phyloP scores from a whole-genome alignment of 2,113 vertebrate species.

The Hucho hucho region DNA sequence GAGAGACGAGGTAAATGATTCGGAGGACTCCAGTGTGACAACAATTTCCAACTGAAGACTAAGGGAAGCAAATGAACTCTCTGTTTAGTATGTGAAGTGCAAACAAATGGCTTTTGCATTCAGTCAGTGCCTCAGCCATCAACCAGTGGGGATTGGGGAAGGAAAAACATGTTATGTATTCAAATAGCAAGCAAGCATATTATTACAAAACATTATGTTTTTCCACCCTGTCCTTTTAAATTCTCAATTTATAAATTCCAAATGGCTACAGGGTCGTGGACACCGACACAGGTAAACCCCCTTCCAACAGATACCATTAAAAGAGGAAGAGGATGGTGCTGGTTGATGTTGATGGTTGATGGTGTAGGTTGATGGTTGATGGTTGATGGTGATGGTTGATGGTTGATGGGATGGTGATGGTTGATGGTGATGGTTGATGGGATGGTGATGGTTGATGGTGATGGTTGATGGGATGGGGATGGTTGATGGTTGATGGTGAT shows the following conservation, averaged over 20 bases:
- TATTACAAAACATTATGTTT: slow-evolving; percentile 44
- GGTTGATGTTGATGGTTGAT: background rate
- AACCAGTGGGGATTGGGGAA: background rate
- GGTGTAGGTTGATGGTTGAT: background rate
- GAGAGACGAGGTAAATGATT: slow-evolving; percentile 52
- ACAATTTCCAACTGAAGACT: slow-evolving; percentile 56
- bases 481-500: too few relatives aligned
- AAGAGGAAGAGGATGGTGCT: background rate
- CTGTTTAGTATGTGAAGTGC: slow-evolving; percentile 54
- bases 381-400: too few relatives aligned
- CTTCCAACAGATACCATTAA: too few relatives aligned
- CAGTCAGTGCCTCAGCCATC: slow-evolving; percentile 42
- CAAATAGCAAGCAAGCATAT: slow-evolving; percentile 33
- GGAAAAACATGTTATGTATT: slow-evolving; percentile 19
- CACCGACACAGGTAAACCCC: too few relatives aligned
- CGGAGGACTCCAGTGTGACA: slow-evolving; percentile 60
- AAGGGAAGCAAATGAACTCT: slow-evolving; percentile 56
- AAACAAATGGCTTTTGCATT: slow-evolving; percentile 59
- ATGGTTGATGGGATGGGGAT: too few relatives aligned
- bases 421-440: background rate
- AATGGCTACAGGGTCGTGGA: slow-evolving; percentile 23
- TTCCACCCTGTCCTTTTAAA: slow-evolving; percentile 25
- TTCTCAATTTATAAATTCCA: slow-evolving; percentile 52
- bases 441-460: background rate
- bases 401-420: background rate